These are phyloP conservation scores for Chlorospingus semifuscus DNA, from an alignment of 2,797 vertebrate species.

Conservation along the genomic window DNA sequence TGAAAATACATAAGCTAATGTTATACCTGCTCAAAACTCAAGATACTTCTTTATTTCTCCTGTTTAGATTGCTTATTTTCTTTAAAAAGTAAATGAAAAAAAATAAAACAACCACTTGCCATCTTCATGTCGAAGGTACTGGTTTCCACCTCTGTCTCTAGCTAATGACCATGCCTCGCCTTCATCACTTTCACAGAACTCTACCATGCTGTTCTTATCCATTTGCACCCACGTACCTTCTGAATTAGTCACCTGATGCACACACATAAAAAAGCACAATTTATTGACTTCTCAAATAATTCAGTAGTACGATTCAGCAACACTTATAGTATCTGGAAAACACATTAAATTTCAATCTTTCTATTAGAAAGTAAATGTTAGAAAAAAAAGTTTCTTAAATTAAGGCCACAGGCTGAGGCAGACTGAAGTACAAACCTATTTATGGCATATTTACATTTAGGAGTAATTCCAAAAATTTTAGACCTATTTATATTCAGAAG, in stretches of 20 bases:
- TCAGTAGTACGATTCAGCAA: slow-evolving; percentile 44
- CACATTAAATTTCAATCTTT: slow-evolving; percentile 24
- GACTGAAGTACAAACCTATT: slow-evolving; percentile 46
- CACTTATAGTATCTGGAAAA: slow-evolving; percentile 35
- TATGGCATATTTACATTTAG: background rate
- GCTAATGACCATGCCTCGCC: slow-evolving; percentile 98
- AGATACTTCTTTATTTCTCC: background rate
- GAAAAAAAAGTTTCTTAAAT: slow-evolving; percentile 70
- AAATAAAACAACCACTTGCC: slow-evolving; percentile 81
- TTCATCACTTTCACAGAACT: slow-evolving; percentile 99
- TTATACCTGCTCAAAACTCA: background rate
- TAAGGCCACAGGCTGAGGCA: slow-evolving; percentile 74
- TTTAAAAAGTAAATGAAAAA: background rate
- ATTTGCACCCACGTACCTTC: slow-evolving; percentile 98
- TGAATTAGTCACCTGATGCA: slow-evolving; percentile 93
- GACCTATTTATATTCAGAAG: slow-evolving; percentile 11
- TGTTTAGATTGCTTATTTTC: background rate
- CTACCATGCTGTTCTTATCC: slow-evolving; percentile 99
- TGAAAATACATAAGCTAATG: background rate
- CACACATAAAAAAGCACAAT: slow-evolving; percentile 73
- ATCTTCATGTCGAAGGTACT: slow-evolving; percentile 96
- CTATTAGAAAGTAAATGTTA: background rate
- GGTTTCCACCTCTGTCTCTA: slow-evolving; percentile 95
- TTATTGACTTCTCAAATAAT: slow-evolving; percentile 60
- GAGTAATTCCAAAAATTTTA: slow-evolving; percentile 4